Conservation (phyloP, 2,113 vertebrate genomes). For the Lanius collurio region DNA sequence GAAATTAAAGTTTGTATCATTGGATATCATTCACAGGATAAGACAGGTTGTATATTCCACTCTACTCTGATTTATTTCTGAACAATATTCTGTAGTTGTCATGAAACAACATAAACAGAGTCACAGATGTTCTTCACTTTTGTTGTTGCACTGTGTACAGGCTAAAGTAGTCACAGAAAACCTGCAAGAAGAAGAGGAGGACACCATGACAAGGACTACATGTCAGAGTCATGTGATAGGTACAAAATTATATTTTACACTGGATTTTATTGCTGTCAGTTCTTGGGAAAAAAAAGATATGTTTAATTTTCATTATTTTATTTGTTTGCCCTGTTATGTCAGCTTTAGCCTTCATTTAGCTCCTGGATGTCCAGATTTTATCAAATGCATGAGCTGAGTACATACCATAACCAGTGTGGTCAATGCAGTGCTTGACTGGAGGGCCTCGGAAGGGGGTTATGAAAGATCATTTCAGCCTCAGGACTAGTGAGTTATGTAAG, state of each 20-base stretch:
- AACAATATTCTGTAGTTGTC: conserved; percentile 35
- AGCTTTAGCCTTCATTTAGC: background rate
- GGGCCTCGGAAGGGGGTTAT: background rate
- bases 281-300: background rate
- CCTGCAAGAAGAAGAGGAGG: conserved; percentile 78
- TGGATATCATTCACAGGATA: background rate
- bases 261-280: conserved; percentile 14
- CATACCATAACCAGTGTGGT: background rate
- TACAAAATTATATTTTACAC: conserved; percentile 64
- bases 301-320: background rate
- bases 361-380: background rate
- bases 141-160: conserved; percentile 67
- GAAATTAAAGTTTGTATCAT: conserved; percentile 22
- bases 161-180: conserved; percentile 76
- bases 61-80: conserved; percentile 12
- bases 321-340: background rate
- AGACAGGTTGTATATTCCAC: background rate
- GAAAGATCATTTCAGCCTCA: background rate
- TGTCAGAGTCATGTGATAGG: conserved; percentile 87
- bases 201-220: conserved; percentile 67
- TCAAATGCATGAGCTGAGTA: background rate
- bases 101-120: conserved; percentile 1
- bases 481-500: background rate
- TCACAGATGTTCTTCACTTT: conserved; percentile 45
- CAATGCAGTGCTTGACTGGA: background rate